Evolutionary conservation across 2,113 vertebrate species (phyloP).

Genomic region (Ptilorrhoa leucosticta): DNA sequence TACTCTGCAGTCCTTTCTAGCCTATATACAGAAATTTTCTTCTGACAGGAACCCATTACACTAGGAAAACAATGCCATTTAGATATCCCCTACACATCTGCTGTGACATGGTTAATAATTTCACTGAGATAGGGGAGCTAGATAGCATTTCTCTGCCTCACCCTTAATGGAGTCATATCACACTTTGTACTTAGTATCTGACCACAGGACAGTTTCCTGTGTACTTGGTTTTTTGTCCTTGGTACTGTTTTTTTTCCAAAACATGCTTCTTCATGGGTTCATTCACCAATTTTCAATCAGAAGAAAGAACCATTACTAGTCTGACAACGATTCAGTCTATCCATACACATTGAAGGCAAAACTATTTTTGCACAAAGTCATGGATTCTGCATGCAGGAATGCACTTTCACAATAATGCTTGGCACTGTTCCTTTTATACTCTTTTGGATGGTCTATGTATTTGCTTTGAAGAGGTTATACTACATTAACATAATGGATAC

Average conservation of each 20-base stretch:
- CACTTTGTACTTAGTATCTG: background rate
- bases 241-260: background rate
- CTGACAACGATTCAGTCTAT: background rate
- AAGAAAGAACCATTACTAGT: background rate
- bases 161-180: background rate
- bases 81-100: background rate
- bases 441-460: background rate
- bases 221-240: background rate
- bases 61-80: background rate
- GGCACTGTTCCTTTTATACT: background rate
- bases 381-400: background rate
- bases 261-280: background rate
- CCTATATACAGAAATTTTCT: background rate
- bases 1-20: background rate
- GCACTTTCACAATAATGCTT: background rate
- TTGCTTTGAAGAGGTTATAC: background rate
- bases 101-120: background rate
- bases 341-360: background rate
- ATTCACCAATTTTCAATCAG: background rate
- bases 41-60: background rate
- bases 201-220: background rate
- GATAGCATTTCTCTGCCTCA: background rate
- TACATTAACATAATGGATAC: background rate
- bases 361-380: background rate
- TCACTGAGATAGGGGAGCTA: background rate